Conservation (phyloP, 1,140 invertebrate genomes). For the Listronotus oregonensis region DNA sequence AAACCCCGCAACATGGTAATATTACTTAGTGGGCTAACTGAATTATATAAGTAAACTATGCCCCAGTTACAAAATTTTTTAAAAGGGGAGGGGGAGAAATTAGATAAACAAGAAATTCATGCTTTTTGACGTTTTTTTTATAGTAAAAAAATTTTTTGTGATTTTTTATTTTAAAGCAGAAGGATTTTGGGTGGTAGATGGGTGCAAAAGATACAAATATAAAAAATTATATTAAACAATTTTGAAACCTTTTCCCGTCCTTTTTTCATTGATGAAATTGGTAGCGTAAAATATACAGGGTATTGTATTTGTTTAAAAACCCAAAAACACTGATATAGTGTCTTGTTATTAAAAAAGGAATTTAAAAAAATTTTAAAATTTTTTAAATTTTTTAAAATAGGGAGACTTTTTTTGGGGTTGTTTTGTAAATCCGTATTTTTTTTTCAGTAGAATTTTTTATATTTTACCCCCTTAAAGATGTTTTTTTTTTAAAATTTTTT, state of each 20-base stretch:
- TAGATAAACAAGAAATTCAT: not conserved
- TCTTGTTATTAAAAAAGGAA: too few species aligned
- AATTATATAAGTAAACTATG: too few species aligned
- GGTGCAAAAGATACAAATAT: not conserved
- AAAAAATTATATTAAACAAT: not conserved
- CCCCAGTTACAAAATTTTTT: not conserved
- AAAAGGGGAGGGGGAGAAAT: not conserved
- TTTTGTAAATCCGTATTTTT: too few species aligned
- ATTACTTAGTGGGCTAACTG: too few species aligned
- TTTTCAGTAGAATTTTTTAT: too few species aligned
- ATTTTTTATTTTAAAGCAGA: not conserved
- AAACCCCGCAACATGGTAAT: too few species aligned
- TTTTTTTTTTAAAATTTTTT: too few species aligned
- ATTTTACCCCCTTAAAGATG: too few species aligned
- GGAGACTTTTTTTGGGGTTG: too few species aligned
- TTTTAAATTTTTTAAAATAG: too few species aligned
- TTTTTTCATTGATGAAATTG: not conserved
- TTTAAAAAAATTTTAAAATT: too few species aligned
- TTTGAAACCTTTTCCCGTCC: slow-evolving; percentile 13
- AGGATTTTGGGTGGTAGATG: not conserved
- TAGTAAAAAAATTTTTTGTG: slow-evolving; percentile 4
- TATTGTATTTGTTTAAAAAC: not conserved
- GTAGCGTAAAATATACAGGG: not conserved
- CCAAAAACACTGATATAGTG: too few species aligned
- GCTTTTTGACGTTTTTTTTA: not conserved